These are phyloP conservation scores for Triplophysa siluroides DNA, from an alignment of 2,113 vertebrate genomes.

Conservation along the genomic window DNA sequence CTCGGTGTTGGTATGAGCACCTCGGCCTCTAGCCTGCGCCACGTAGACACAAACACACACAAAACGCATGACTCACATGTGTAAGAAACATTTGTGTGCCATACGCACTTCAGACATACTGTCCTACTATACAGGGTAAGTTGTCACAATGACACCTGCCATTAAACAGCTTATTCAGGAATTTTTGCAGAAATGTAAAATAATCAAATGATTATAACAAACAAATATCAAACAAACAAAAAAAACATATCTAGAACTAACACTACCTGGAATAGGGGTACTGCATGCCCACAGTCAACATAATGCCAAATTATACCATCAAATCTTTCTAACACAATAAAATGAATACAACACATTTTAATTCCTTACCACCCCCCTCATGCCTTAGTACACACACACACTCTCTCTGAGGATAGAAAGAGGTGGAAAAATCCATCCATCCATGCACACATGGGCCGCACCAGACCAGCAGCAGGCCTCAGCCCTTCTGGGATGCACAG, in stretches of 20 bases:
- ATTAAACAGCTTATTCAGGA: no score
- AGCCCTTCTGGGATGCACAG: constrained; percentile 18
- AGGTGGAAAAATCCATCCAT: neutral
- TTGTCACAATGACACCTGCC: no score
- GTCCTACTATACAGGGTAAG: neutral
- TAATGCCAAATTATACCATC: no score
- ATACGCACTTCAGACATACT: neutral
- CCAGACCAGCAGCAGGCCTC: constrained; percentile 17
- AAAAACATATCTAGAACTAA: no score
- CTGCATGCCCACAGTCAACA: no score
- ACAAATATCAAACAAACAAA: neutral
- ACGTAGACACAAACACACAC: neutral
- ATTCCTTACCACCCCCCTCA: no score
- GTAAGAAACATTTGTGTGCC: neutral
- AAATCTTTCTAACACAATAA: no score
- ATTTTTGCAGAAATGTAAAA: no score
- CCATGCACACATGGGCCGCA: constrained; percentile 1
- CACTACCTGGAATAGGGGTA: no score
- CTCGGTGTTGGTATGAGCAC: constrained; percentile 45
- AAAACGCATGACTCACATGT: constrained; percentile 40
- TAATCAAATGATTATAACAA: no score
- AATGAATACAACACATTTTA: no score
- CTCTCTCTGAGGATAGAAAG: no score
- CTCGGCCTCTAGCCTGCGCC: constrained; percentile 36
- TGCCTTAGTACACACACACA: neutral